These are phyloP conservation scores for Zaprionus capensis DNA, from an alignment of 1,140 invertebrate genomes.

Conservation along the genomic window DNA sequence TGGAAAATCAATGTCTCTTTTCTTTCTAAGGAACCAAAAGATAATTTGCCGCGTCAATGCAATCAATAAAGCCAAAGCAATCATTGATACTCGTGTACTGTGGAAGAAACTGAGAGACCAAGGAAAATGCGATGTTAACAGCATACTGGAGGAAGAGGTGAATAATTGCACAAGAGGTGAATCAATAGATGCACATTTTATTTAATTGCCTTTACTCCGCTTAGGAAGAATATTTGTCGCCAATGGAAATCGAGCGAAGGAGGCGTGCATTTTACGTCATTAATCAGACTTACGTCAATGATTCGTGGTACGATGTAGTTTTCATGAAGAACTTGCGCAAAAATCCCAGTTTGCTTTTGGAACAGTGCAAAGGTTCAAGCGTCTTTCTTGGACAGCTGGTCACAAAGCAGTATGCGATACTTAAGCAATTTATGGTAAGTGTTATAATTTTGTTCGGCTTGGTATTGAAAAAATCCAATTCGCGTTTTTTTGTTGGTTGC, in stretches of 20 bases:
- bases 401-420: conserved; percentile 66
- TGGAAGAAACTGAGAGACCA: conserved; percentile 76
- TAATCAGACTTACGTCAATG: conserved; percentile 72
- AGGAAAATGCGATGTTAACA: conserved; percentile 71
- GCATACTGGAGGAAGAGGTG: conserved; percentile 59
- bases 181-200: neutral
- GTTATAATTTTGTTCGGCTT: neutral
- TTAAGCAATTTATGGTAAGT: conserved; percentile 63
- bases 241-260: conserved; percentile 66
- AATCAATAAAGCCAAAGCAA: conserved; percentile 40
- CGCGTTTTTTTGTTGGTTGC: neutral
- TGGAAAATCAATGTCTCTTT: conserved; percentile 61
- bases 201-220: neutral
- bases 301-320: conserved; percentile 73
- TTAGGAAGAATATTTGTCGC: conserved; percentile 59
- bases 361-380: conserved; percentile 63
- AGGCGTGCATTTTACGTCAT: conserved; percentile 74
- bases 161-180: neutral
- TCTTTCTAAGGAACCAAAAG: conserved; percentile 61
- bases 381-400: conserved; percentile 31
- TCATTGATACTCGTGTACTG: conserved; percentile 53
- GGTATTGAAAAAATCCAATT: too few relatives aligned
- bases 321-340: conserved; percentile 68
- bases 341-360: conserved; percentile 57
- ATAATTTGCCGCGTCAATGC: conserved; percentile 43